Conservation (phyloP, 92 coral and sea anemone genomes). For the Phymanthus crucifer region DNA sequence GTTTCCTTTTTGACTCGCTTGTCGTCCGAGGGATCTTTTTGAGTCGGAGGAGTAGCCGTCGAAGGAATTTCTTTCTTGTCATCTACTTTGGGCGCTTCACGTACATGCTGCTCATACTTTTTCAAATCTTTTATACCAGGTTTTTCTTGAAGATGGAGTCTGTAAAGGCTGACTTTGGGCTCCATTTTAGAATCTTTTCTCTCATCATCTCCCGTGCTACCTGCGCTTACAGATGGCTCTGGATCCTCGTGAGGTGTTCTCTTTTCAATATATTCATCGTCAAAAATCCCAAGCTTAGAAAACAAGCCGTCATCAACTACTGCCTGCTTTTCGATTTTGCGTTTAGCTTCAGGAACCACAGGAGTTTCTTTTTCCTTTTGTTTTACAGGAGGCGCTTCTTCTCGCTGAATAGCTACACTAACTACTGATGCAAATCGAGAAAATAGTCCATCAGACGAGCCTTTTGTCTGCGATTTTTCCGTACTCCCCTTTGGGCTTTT, state of each 20-base stretch:
- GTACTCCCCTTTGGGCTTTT: background rate
- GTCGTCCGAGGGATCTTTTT: background rate
- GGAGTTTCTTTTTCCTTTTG: background rate
- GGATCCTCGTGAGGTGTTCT: background rate
- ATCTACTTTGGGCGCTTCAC: background rate
- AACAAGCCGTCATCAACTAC: constrained; percentile 25
- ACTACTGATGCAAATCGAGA: constrained; percentile 20
- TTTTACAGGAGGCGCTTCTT: background rate
- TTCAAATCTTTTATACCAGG: background rate
- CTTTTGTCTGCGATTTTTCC: background rate
- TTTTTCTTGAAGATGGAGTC: background rate
- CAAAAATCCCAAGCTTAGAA: constrained; percentile 40
- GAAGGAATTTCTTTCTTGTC: background rate
- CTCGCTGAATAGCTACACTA: background rate
- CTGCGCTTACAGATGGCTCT: background rate
- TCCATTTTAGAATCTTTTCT: background rate
- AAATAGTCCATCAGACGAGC: constrained; percentile 13
- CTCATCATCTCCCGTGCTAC: background rate
- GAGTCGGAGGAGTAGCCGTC: background rate
- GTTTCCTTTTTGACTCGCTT: background rate
- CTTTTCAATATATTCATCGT: background rate
- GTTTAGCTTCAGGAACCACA: background rate
- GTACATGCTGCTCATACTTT: background rate
- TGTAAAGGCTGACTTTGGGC: constrained; percentile 1
- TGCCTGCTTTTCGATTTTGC: background rate